Evolutionary conservation across 1,140 invertebrate species (phyloP).

Genomic region (Ctenoplectra terminalis): DNA sequence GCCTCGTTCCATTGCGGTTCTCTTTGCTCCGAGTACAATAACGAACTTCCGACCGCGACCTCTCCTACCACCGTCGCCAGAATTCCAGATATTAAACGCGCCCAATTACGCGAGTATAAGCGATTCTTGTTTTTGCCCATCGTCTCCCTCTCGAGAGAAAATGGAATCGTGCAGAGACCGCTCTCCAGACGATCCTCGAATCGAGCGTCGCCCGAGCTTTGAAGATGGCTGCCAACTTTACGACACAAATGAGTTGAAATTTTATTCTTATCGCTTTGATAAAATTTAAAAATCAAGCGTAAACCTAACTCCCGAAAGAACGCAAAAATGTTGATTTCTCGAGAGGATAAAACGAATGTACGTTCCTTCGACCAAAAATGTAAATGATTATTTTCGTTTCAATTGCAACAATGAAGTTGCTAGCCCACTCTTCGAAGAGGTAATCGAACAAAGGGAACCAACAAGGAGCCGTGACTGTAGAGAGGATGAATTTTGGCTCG

Average conservation of each 20-base stretch:
- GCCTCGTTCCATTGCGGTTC: slow-evolving; percentile 25
- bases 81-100: slow-evolving; percentile 34
- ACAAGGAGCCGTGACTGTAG: background rate
- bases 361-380: too few relatives aligned
- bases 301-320: too few relatives aligned
- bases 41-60: slow-evolving; percentile 19
- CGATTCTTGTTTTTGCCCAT: background rate
- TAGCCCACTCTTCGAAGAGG: background rate
- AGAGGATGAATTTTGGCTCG: slow-evolving; percentile 32
- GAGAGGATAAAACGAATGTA: too few relatives aligned
- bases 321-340: too few relatives aligned
- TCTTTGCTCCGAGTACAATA: slow-evolving; percentile 31
- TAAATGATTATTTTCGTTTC: slow-evolving; percentile 5
- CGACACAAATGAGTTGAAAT: background rate
- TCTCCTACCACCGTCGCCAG: background rate
- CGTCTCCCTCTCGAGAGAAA: background rate
- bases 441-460: slow-evolving; percentile 29
- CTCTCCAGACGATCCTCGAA: too few relatives aligned
- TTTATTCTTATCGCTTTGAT: too few relatives aligned
- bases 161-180: background rate
- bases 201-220: too few relatives aligned
- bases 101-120: background rate
- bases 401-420: background rate
- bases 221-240: background rate
- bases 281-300: too few relatives aligned